phyloP scores from a whole-genome alignment of 2,888 invertebrate genomes.

The Drosophila cyrtoloma region DNA sequence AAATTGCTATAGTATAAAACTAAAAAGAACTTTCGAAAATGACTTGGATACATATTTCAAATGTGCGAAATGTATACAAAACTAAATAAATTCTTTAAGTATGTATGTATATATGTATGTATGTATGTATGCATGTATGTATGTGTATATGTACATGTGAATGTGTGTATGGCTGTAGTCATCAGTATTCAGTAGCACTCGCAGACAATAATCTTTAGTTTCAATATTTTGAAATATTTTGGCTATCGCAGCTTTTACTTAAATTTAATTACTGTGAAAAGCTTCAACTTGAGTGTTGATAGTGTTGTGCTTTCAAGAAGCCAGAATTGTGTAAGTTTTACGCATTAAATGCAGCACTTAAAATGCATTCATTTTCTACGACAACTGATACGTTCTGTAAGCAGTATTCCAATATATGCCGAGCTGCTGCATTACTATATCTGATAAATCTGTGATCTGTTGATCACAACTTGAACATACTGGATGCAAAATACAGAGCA shows the following conservation, averaged over 20 bases:
- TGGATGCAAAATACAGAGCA: not conserved
- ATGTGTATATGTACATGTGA: conserved; percentile 4
- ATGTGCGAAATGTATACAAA: conserved; percentile 8
- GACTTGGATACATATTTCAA: not conserved
- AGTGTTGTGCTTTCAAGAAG: not conserved
- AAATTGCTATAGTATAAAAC: not conserved
- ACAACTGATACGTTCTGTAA: not conserved
- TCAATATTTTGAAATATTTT: not conserved
- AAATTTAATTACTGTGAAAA: not conserved
- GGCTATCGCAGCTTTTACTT: not conserved
- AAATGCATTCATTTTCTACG: not conserved
- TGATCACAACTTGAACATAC: not conserved
- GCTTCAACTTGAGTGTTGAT: not conserved
- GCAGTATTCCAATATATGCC: not conserved
- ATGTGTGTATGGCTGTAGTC: not conserved
- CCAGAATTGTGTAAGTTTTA: not conserved
- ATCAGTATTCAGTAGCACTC: not conserved
- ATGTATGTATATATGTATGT: not conserved
- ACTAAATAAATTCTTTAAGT: not conserved
- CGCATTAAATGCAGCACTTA: not conserved
- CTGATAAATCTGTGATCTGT: not conserved
- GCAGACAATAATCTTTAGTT: not conserved
- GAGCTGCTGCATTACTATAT: not conserved
- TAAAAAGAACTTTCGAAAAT: not conserved
- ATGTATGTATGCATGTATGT: not conserved